Evolutionary conservation across 2,888 invertebrate species (phyloP).

Genomic region (Euzetes globulus): DNA sequence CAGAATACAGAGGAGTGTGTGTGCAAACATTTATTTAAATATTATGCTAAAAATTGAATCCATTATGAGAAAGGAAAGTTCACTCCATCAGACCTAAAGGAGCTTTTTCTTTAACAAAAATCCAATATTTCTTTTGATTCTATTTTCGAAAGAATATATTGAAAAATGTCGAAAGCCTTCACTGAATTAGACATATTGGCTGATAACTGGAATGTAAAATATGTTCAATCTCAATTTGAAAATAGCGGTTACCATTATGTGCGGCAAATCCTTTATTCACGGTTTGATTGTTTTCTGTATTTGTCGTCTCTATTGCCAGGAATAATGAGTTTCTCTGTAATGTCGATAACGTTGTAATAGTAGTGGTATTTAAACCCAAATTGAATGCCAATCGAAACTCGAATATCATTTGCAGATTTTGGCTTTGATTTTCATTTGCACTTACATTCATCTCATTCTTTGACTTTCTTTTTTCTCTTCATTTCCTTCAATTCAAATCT

Average conservation of each 20-base stretch:
- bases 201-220: not conserved
- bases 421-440: not conserved
- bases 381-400: not conserved
- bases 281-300: conserved; percentile 1
- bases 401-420: not conserved
- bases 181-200: not conserved
- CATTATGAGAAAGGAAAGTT: not conserved
- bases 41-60: not conserved
- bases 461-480: not conserved
- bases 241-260: not conserved
- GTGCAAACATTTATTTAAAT: not conserved
- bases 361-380: not conserved
- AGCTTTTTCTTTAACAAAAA: too few species aligned
- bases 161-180: not conserved
- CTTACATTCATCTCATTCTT: not conserved
- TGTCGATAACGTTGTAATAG: not conserved
- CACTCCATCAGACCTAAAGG: not conserved
- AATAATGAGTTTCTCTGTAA: not conserved
- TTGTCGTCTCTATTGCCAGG: not conserved
- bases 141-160: not conserved
- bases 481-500: not conserved
- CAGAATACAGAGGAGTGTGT: not conserved
- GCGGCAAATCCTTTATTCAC: not conserved
- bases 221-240: not conserved
- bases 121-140: too few species aligned